Evolutionary conservation across 1,140 invertebrate genomes (phyloP).

Genomic region (Gryllus bimaculatus): DNA sequence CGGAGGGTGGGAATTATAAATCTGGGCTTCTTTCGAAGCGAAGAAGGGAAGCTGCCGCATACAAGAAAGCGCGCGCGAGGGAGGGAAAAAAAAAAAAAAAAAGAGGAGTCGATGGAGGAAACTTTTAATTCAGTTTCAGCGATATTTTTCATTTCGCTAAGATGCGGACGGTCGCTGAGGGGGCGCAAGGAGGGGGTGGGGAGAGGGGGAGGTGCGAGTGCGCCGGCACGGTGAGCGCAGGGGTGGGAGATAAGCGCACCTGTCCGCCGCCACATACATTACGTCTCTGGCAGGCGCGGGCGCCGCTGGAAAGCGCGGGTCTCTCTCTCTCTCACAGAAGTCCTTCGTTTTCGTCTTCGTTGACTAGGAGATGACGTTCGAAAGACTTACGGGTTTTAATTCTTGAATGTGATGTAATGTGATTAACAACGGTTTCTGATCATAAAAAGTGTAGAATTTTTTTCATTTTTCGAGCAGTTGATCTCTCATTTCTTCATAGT

Average conservation of each 20-base stretch:
- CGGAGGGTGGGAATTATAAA: background rate
- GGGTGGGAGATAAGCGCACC: background rate
- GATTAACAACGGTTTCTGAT: too few relatives aligned
- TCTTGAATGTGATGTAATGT: too few relatives aligned
- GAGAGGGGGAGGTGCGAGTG: background rate
- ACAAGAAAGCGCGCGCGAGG: background rate
- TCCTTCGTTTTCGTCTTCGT: too few relatives aligned
- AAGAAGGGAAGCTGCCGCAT: background rate
- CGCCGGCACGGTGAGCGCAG: background rate
- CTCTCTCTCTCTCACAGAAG: too few relatives aligned
- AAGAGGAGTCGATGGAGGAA: background rate
- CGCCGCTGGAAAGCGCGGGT: background rate
- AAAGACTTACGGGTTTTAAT: too few relatives aligned
- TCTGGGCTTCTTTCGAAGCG: background rate
- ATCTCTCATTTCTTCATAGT: too few relatives aligned
- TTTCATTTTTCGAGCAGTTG: too few relatives aligned
- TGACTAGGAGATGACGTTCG: too few relatives aligned
- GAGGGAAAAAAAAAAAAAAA: background rate
- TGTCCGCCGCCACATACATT: background rate
- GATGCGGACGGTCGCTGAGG: background rate
- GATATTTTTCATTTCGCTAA: slow-evolving; percentile 5
- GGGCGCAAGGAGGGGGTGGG: too few relatives aligned
- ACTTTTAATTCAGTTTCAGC: slow-evolving; percentile 5
- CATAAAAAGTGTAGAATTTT: too few relatives aligned
- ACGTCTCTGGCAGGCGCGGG: background rate